Evolutionary conservation across 2,888 invertebrate genomes (phyloP).

Genomic region (Ochlodes sylvanus): DNA sequence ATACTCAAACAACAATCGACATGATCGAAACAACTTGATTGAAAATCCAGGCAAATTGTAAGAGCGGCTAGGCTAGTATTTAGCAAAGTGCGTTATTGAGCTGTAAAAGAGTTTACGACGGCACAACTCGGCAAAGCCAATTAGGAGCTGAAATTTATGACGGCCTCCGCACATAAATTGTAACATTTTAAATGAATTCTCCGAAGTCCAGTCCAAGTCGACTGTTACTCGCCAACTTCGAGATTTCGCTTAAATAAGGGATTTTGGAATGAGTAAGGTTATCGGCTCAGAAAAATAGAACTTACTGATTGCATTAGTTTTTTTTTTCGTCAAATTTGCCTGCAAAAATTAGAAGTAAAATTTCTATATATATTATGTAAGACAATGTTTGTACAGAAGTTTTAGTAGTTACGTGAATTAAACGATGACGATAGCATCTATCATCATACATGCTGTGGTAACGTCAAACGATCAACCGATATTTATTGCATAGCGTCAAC

Average conservation of each 20-base stretch:
- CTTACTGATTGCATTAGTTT: conserved; percentile 22
- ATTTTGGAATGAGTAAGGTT: conserved; percentile 33
- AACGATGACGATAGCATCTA: no score
- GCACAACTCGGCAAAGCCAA: conserved; percentile 71
- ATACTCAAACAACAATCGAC: background rate
- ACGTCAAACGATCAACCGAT: no score
- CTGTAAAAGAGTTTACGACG: conserved; percentile 78
- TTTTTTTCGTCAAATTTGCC: conserved; percentile 21
- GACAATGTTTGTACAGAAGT: no score
- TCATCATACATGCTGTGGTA: no score
- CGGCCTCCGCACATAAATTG: conserved; percentile 72
- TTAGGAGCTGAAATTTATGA: conserved; percentile 79
- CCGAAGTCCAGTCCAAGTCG: conserved; percentile 56
- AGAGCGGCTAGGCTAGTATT: conserved; percentile 37
- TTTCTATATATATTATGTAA: no score
- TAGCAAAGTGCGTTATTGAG: conserved; percentile 51
- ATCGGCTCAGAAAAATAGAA: conserved; percentile 16
- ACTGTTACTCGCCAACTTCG: conserved; percentile 53
- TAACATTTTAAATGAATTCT: conserved; percentile 80
- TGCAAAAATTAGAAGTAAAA: background rate
- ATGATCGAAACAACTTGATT: conserved; percentile 1
- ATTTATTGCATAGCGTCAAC: no score
- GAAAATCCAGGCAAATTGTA: background rate
- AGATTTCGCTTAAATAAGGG: conserved; percentile 39
- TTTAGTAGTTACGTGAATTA: no score